A percentile compares a stretch with the other conserved stretches of the same genome.
Evolutionary conservation across 2,797 vertebrate species (phyloP).

Genomic region (Rhadinocentrus ornatus): DNA sequence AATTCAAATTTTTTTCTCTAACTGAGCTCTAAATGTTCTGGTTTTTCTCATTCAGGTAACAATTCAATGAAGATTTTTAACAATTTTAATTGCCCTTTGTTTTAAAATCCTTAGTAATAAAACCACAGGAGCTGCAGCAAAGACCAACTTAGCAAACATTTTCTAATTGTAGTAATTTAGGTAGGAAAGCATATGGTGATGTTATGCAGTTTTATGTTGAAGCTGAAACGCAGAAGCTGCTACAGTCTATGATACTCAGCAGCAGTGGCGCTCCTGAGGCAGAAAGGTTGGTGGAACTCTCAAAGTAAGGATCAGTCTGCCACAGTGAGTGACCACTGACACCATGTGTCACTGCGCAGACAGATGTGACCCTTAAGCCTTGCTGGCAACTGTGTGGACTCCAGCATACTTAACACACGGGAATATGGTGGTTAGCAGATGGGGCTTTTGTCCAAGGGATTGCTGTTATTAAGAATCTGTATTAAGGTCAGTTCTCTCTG

Average conservation of each 20-base stretch:
- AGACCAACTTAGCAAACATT: not conserved
- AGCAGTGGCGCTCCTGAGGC: conserved; percentile 46
- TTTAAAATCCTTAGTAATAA: conserved; percentile 35
- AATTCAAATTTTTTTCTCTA: conserved; percentile 37
- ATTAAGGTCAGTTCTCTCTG: conserved; percentile 80
- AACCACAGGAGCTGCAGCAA: conserved; percentile 18
- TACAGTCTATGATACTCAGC: conserved; percentile 38
- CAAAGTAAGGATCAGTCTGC: conserved; percentile 58
- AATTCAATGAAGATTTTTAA: conserved; percentile 51
- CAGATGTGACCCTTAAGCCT: conserved; percentile 78
- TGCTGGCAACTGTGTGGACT: conserved; percentile 53
- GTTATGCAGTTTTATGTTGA: conserved; percentile 22
- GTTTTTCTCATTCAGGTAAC: conserved; percentile 24
- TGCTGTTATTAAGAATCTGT: conserved; percentile 77
- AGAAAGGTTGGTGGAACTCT: conserved; percentile 31
- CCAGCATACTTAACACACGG: conserved; percentile 42
- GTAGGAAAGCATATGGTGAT: conserved; percentile 11
- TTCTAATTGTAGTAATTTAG: conserved; percentile 7
- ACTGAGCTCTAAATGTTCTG: conserved; percentile 34
- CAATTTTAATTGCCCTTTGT: conserved; percentile 29
- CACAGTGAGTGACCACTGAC: conserved; percentile 67
- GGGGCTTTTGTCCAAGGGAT: conserved; percentile 68
- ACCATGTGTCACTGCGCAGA: conserved; percentile 65
- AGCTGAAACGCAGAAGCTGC: conserved; percentile 34
- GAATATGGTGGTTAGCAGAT: conserved; percentile 29